phyloP scores from a whole-genome alignment of 2,113 vertebrate species.

The Podarcis muralis region DNA sequence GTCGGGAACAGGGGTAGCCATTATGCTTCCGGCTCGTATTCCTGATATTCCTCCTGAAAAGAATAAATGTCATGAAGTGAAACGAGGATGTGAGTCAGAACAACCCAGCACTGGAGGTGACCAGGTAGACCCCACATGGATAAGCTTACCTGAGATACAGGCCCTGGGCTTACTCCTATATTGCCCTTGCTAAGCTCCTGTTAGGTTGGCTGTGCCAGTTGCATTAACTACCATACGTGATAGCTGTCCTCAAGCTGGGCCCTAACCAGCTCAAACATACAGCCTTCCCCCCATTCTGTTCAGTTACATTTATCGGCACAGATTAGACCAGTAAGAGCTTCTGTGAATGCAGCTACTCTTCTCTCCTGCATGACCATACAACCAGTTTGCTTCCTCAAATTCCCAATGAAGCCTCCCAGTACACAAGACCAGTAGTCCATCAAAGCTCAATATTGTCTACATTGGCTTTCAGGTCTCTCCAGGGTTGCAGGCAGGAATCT shows the following conservation, averaged over 20 bases:
- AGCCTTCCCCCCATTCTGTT: not conserved
- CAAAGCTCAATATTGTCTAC: not conserved
- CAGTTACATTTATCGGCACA: not conserved
- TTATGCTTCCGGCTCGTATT: slow-evolving; percentile 98
- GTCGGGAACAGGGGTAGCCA: slow-evolving; percentile 74
- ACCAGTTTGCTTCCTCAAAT: not conserved
- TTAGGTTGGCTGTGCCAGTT: not conserved
- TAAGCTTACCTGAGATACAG: not conserved
- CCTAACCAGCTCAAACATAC: not conserved
- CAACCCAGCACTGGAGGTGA: not conserved
- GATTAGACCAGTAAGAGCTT: not conserved
- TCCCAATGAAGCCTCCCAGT: not conserved
- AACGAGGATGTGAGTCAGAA: slow-evolving; percentile 12
- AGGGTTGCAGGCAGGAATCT: not conserved
- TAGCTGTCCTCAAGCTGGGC: not conserved
- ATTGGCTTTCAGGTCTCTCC: not conserved
- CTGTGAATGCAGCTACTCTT: not conserved
- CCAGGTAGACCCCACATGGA: not conserved
- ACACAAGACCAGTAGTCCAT: not conserved
- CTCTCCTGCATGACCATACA: not conserved
- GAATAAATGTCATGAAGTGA: not conserved
- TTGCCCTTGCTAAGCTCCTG: not conserved
- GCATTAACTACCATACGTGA: not conserved
- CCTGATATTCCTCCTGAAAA: slow-evolving; percentile 91
- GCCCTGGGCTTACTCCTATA: not conserved